Evolutionary conservation across 1,140 invertebrate species (phyloP), one percentile per base, ranked within the genome.

Genomic region (Drosophila subpulchrella): DNA sequence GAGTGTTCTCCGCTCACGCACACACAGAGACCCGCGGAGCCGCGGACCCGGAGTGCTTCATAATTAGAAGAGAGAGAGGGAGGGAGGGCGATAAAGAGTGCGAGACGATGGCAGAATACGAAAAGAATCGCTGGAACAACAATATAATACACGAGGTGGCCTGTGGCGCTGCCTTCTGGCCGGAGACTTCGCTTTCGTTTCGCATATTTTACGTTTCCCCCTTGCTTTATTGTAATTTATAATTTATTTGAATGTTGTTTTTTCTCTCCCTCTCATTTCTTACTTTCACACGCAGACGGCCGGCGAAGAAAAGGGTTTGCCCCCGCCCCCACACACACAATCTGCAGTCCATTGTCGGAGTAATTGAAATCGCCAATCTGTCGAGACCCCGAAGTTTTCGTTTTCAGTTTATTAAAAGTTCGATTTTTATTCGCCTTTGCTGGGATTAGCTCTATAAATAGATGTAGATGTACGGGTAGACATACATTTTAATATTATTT

Each of bases 111-210:
- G 38, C 74, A 68, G 50, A 50, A 50, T 51, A 47, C 47, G 68
- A 44, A 70, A 88, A 88, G 83, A 88, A 83, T 57, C 63, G 59
- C 58, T 78, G 68, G 56, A 72, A 71, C 48, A 71, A 71, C 48
- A 72, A 56, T 56, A 48, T 12, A 71, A 70, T 48, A 68, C 50
- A 48, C 42, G 67, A 27, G 67, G 50, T 32, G 59, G 62, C 48
- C 50, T 66, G 67, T 86, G 68, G 70, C 30, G 15, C 11, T 51
- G 48, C 48, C 74, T 78, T 82, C 75, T 78, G 61, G 77, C 57
- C 47, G 56, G 51, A 79, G 76, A 77, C 63, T 88, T 88, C 80
- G 84, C 84, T 88, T 88, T 88, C 84, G 70, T 86, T 86, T 86
- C 71, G 83, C 76, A 74, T 83, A 61, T 82, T 88, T 83, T 83